phyloP scores from a whole-genome alignment of 2,113 vertebrate genomes.

The Megaceryle maxima region DNA sequence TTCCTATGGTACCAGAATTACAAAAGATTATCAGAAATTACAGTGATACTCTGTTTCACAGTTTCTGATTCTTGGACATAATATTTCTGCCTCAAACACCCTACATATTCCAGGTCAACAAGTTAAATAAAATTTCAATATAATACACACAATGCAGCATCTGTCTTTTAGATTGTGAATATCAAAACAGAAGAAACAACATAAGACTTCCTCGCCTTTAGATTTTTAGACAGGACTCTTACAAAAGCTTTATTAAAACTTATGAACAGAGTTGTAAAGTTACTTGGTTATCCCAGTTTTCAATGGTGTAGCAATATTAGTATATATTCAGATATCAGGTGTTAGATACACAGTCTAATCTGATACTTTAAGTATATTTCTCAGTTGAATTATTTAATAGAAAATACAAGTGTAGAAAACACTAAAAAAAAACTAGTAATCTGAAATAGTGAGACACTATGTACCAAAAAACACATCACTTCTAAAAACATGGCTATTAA shows the following conservation, averaged over 20 bases:
- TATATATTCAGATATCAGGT: neutral
- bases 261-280: neutral
- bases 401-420: neutral
- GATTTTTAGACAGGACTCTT: neutral
- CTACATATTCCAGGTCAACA: neutral
- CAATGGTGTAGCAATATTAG: neutral
- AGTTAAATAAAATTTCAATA: neutral
- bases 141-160: neutral
- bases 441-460: neutral
- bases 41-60: neutral
- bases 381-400: neutral
- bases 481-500: neutral
- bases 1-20: neutral
- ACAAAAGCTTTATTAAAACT: neutral
- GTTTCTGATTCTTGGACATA: neutral
- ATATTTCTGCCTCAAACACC: neutral
- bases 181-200: neutral
- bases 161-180: neutral
- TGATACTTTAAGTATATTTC: neutral
- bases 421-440: neutral
- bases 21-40: neutral
- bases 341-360: neutral
- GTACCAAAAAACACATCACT: accelerated
- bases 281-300: neutral
- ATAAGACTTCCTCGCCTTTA: neutral